Conservation (phyloP, 1,140 invertebrate genomes). For the Aphis gossypii region DNA sequence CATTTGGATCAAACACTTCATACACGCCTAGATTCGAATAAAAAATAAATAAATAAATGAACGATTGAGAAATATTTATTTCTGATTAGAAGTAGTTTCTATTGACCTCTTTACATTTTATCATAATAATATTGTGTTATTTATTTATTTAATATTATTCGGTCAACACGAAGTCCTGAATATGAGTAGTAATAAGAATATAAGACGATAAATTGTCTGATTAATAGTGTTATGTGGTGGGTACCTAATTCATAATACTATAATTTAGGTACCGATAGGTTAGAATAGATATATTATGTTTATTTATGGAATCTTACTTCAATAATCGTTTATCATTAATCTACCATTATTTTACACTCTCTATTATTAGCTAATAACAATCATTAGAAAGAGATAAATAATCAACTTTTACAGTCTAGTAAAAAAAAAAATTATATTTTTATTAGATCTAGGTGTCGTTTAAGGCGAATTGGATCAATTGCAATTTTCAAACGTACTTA, state of each 20-base stretch:
- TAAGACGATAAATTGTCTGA: neutral
- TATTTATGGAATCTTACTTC: neutral
- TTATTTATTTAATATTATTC: neutral
- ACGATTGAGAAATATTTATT: neutral
- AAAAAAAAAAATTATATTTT: neutral
- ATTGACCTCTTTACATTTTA: constrained; percentile 23
- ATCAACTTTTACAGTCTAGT: neutral
- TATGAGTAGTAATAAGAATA: neutral
- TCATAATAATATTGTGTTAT: neutral
- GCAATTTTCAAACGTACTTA: neutral
- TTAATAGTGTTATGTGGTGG: neutral
- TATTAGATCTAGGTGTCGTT: neutral
- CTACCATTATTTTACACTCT: neutral
- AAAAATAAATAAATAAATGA: neutral
- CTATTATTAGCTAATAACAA: neutral
- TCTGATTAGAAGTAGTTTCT: neutral
- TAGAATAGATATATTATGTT: neutral
- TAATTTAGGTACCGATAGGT: neutral
- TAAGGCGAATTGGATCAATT: neutral
- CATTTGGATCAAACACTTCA: neutral
- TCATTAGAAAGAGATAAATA: neutral
- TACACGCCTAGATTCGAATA: neutral
- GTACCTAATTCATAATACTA: neutral
- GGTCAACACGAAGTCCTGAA: neutral
- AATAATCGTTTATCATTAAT: neutral